Evolutionary conservation across 2,888 invertebrate species (phyloP), one percentile per base, ranked within the genome.

Genomic region (Opisthograptis luteolata): DNA sequence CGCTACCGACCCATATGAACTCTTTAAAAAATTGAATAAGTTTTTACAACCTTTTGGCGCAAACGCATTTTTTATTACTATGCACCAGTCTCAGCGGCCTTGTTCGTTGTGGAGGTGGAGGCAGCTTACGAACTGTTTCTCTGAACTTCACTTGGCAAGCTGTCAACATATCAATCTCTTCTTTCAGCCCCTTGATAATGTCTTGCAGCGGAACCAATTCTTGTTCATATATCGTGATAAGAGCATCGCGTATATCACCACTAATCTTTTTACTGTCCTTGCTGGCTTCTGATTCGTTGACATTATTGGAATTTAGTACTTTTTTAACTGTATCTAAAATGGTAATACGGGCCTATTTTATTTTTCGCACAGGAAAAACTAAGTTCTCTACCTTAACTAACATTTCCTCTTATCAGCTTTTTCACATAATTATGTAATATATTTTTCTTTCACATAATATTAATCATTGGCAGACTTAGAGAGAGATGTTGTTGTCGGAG

Each of bases 131-230:
- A 22, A 75, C 50, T 48, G 64, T 70, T 9, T 76, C 70, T 49
- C 62, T 77, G 1, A 76, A 53, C 30, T 64, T 17, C 24, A 61
- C 58, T 54, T 81, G 78, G 25, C 84, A 78, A 4, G 60, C 30
- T 24, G 70, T 59, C 13, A 88, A 58, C 28, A 39, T 39, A 17
- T 82, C 76, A 13, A 86, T 64, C 37, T 86, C 83, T 30, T 73
- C 53, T 62, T 74, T 79, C 9, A 88, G 63, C 35, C 64, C 62
- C 43, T 66, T 72, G 14, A 88, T 82, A 4, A 71, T 68, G n/a
- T 62, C 60, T 58, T 80, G 75, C 19, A 89, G 59, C 1, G 88
- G 84, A 24, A 87, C 15, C 25, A 89, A 61, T 53, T 84, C 79
- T 30, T 77, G 56, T 56, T 82, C 76, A 46, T 82, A 83, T 30